Percentiles rank a stretch among this genome's conserved stretches.
Evolutionary conservation across 2,797 vertebrate genomes (phyloP).

Genomic region (Bufotes viridis): DNA sequence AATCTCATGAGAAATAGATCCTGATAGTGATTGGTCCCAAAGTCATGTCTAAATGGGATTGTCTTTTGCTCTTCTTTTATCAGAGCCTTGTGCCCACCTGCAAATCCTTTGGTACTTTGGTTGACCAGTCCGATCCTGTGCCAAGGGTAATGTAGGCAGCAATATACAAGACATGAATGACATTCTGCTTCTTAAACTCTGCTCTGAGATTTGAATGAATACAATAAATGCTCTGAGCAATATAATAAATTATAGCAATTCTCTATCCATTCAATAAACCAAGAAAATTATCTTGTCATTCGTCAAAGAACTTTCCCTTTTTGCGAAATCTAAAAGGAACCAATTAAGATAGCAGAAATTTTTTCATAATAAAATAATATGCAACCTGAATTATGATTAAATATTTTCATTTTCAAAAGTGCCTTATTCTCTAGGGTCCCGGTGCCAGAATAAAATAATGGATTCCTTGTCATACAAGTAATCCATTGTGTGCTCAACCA

Average conservation of each 20-base stretch:
- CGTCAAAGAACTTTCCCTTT: constrained; percentile 25
- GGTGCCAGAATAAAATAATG: not conserved
- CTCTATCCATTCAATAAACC: constrained; percentile 13
- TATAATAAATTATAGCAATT: constrained; percentile 8
- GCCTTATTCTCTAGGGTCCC: constrained; percentile 1
- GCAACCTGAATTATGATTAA: constrained; percentile 29
- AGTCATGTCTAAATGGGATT: too few relatives aligned
- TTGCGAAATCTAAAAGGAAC: constrained; percentile 34
- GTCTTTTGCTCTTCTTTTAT: too few relatives aligned
- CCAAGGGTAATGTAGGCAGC: too few relatives aligned
- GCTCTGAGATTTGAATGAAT: not conserved
- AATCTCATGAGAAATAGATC: too few relatives aligned
- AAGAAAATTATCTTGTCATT: constrained; percentile 48
- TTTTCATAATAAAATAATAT: constrained; percentile 44
- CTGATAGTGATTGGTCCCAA: too few relatives aligned
- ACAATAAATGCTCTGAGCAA: constrained; percentile 1
- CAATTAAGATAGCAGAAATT: constrained; percentile 32
- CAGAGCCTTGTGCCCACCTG: too few relatives aligned
- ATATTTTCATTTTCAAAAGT: constrained; percentile 30
- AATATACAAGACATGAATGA: not conserved
- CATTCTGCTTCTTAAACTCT: not conserved
- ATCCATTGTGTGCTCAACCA: not conserved
- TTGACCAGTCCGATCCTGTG: not conserved
- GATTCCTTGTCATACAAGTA: not conserved
- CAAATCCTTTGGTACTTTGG: not conserved